Conservation (phyloP, 2,113 vertebrate species). For the Paedocypris sp. region DNA sequence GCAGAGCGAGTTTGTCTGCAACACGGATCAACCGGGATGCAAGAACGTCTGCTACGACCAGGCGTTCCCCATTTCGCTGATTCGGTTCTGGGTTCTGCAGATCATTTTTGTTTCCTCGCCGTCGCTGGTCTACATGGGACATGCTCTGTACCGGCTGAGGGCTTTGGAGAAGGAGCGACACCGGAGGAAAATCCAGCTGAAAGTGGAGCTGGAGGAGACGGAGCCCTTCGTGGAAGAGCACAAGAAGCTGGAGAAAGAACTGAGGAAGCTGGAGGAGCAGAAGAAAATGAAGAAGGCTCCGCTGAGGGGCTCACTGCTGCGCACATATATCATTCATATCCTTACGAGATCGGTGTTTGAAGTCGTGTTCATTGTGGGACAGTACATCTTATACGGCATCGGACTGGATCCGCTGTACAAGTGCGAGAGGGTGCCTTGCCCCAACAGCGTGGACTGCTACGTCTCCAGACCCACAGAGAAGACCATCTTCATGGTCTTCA, state of each 20-base stretch:
- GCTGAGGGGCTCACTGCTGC: slow-evolving; percentile 77
- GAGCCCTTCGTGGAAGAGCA: slow-evolving; percentile 67
- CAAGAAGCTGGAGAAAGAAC: slow-evolving; percentile 68
- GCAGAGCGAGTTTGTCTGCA: slow-evolving; percentile 84
- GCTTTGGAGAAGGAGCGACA: slow-evolving; percentile 79
- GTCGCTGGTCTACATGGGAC: slow-evolving; percentile 87
- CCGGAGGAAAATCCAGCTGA: slow-evolving; percentile 62
- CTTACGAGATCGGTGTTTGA: slow-evolving; percentile 79
- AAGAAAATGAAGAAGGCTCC: slow-evolving; percentile 80
- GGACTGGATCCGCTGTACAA: slow-evolving; percentile 78
- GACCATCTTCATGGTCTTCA: slow-evolving; percentile 92
- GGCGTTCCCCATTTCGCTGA: slow-evolving; percentile 87
- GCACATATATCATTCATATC: slow-evolving; percentile 87
- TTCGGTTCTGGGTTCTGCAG: slow-evolving; percentile 90
- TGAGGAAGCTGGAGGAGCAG: slow-evolving; percentile 77
- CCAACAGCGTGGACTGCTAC: slow-evolving; percentile 89
- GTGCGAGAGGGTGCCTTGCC: slow-evolving; percentile 77
- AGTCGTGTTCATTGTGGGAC: slow-evolving; percentile 84
- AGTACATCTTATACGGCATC: slow-evolving; percentile 82
- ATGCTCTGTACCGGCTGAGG: slow-evolving; percentile 77
- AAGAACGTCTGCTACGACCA: slow-evolving; percentile 81
- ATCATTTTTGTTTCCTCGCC: slow-evolving; percentile 92
- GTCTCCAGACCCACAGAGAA: slow-evolving; percentile 92
- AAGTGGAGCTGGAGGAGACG: slow-evolving; percentile 69
- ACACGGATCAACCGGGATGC: slow-evolving; percentile 89